phyloP scores from a whole-genome alignment of 2,797 vertebrate species.

The Crenuchus spilurus region DNA sequence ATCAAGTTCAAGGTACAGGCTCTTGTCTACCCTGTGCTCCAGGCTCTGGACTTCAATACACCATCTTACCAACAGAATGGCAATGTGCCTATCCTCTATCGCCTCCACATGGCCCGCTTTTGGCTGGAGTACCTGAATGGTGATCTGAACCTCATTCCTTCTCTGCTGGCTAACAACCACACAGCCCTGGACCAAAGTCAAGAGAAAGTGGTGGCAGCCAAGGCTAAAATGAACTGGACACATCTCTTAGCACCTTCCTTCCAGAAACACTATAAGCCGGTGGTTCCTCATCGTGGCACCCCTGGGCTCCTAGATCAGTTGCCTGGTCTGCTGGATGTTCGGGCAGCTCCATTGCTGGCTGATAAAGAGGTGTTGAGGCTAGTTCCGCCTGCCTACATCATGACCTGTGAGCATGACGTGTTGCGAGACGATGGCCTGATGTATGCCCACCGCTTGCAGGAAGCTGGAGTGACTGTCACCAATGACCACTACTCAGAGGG shows the following conservation, averaged over 20 bases:
- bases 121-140: constrained; percentile 92
- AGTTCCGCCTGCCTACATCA: constrained; percentile 87
- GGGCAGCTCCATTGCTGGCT: constrained; percentile 86
- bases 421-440: constrained; percentile 92
- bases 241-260: constrained; percentile 77
- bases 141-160: constrained; percentile 73
- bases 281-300: constrained; percentile 73
- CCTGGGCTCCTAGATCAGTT: constrained; percentile 68
- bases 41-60: constrained; percentile 93
- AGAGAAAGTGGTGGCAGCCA: constrained; percentile 56
- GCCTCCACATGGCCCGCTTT: constrained; percentile 83
- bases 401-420: constrained; percentile 94
- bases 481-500: constrained; percentile 90
- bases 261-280: constrained; percentile 81
- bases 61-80: constrained; percentile 93
- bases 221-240: constrained; percentile 85
- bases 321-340: constrained; percentile 82
- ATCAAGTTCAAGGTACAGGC: constrained; percentile 87
- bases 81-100: constrained; percentile 84
- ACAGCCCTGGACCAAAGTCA: constrained; percentile 80
- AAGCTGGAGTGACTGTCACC: constrained; percentile 85
- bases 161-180: constrained; percentile 90
- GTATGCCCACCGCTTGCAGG: constrained; percentile 86
- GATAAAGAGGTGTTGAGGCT: constrained; percentile 74
- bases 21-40: constrained; percentile 92